Percentiles rank a stretch among this genome's conserved stretches.
phyloP scores from a whole-genome alignment of 1,140 invertebrate genomes.

The Temnothorax nylanderi region DNA sequence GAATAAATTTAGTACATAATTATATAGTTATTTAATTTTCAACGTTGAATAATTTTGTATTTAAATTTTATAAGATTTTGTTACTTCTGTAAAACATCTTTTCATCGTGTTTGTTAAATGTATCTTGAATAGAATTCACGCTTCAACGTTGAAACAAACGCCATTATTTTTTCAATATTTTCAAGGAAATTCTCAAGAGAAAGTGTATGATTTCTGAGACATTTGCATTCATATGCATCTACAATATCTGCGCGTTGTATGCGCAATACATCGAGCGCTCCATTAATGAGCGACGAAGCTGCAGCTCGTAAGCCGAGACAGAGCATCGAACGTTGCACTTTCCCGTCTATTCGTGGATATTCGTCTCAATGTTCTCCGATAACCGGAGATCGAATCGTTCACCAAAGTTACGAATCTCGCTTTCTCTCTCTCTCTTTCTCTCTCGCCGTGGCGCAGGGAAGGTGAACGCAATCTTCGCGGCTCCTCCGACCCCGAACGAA shows the following conservation, averaged over 20 bases:
- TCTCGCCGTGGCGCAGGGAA: background rate
- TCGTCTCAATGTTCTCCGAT: slow-evolving; percentile 24
- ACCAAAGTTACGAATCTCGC: slow-evolving; percentile 3
- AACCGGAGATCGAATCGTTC: slow-evolving; percentile 31
- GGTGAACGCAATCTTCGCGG: background rate
- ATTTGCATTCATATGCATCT: slow-evolving; percentile 40
- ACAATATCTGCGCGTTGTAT: slow-evolving; percentile 3
- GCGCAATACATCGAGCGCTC: slow-evolving; percentile 40
- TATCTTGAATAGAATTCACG: background rate
- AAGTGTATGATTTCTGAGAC: slow-evolving; percentile 29
- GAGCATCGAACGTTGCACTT: slow-evolving; percentile 25
- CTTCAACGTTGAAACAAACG: background rate
- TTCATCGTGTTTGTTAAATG: background rate
- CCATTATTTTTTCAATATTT: background rate
- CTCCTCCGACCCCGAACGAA: background rate
- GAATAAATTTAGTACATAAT: background rate
- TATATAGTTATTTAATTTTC: background rate
- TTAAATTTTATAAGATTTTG: background rate
- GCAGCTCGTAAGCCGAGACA: slow-evolving; percentile 19
- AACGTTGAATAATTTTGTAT: background rate
- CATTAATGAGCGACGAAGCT: slow-evolving; percentile 49
- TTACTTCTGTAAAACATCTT: background rate
- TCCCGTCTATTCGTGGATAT: slow-evolving; percentile 8
- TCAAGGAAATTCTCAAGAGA: slow-evolving; percentile 25
- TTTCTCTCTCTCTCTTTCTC: background rate